Evolutionary conservation across 1,140 invertebrate species (phyloP).

Genomic region (Eulimnadia texana): DNA sequence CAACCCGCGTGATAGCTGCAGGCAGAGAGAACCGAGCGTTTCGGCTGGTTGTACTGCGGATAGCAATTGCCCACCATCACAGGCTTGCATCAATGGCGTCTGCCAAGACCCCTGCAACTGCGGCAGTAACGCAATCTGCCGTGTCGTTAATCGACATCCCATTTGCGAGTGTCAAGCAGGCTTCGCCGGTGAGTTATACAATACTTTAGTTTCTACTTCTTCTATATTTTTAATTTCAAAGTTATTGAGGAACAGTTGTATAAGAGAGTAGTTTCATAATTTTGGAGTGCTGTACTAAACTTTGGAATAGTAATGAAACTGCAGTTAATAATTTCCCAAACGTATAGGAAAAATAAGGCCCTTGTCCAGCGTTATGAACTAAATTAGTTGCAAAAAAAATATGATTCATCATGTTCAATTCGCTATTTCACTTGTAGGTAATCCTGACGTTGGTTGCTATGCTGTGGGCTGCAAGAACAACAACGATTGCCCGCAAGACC

Average conservation of each 20-base stretch:
- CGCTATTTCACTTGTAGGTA: constrained; percentile 58
- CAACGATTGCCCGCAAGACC: constrained; percentile 22
- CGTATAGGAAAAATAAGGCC: too few relatives aligned
- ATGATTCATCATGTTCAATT: constrained; percentile 51
- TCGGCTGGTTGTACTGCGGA: constrained; percentile 70
- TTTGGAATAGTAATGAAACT: too few relatives aligned
- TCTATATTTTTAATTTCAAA: background rate
- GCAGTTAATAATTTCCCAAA: too few relatives aligned
- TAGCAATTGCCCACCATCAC: constrained; percentile 68
- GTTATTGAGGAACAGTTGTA: too few relatives aligned
- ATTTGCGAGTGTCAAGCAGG: constrained; percentile 37
- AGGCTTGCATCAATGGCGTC: constrained; percentile 67
- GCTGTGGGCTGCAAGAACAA: constrained; percentile 21
- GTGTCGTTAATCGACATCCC: constrained; percentile 46
- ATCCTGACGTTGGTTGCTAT: constrained; percentile 24
- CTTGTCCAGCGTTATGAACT: too few relatives aligned
- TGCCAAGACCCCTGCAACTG: constrained; percentile 68
- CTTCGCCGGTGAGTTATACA: constrained; percentile 14
- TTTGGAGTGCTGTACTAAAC: too few relatives aligned
- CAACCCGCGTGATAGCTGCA: constrained; percentile 53
- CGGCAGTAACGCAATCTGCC: constrained; percentile 27
- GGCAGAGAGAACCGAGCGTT: constrained; percentile 32
- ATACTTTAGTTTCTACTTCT: background rate
- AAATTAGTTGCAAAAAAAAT: too few relatives aligned
- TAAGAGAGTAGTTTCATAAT: too few relatives aligned